Percentiles rank a stretch among this genome's conserved stretches.
Evolutionary conservation across 2,797 vertebrate species (phyloP).

Genomic region (Stomatorhinus walkeri): DNA sequence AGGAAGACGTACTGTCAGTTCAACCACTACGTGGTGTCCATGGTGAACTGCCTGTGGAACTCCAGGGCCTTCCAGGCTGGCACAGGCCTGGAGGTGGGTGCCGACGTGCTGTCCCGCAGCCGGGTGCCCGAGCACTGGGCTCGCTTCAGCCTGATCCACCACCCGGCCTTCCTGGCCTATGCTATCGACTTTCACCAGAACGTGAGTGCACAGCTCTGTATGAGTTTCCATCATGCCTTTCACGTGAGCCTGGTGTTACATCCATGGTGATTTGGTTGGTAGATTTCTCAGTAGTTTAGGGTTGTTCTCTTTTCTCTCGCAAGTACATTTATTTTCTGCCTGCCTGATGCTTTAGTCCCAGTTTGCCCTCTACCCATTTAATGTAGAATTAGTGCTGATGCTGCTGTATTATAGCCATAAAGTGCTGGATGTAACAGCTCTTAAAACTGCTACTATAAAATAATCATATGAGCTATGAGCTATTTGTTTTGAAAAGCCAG

Average conservation of each 20-base stretch:
- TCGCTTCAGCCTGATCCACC: constrained; percentile 73
- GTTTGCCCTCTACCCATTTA: not conserved
- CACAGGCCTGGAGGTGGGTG: constrained; percentile 52
- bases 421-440: not conserved
- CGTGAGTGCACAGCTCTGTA: constrained; percentile 51
- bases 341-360: not conserved
- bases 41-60: constrained; percentile 87
- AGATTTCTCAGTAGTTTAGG: not conserved
- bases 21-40: constrained; percentile 70
- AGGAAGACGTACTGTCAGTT: constrained; percentile 71
- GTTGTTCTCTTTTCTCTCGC: not conserved
- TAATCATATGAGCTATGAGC: not conserved
- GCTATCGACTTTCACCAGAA: constrained; percentile 68
- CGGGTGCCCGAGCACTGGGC: constrained; percentile 49
- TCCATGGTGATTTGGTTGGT: not conserved
- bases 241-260: not conserved
- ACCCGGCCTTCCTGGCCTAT: constrained; percentile 77
- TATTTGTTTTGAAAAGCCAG: not conserved
- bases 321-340: not conserved
- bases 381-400: not conserved
- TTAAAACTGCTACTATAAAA: not conserved
- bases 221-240: not conserved
- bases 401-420: not conserved
- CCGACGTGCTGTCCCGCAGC: constrained; percentile 61
- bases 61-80: constrained; percentile 65